phyloP scores from a whole-genome alignment of 2,888 invertebrate species.

The Leucophenga montana region DNA sequence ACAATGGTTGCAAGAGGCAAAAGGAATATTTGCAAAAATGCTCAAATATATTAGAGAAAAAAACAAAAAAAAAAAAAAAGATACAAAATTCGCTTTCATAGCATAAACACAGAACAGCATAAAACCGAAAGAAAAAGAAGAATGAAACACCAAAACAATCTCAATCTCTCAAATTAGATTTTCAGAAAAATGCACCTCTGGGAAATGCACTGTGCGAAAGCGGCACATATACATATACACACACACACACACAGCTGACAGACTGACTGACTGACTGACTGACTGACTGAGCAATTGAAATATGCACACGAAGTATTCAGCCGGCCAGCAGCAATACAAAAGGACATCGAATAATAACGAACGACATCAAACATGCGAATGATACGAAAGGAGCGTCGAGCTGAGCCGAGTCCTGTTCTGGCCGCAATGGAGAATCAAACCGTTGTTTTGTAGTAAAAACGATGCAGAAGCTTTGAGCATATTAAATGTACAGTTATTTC shows the following conservation, averaged over 20 bases:
- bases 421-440: background rate
- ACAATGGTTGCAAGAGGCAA: no score
- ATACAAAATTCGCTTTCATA: constrained; percentile 3
- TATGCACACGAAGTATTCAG: constrained; percentile 33
- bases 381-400: background rate
- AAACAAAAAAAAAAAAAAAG: constrained; percentile 3
- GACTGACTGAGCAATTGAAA: constrained; percentile 13
- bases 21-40: background rate
- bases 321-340: background rate
- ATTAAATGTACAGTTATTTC: background rate
- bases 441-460: background rate
- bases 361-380: constrained; percentile 18
- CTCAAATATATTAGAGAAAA: constrained; percentile 19
- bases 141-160: constrained; percentile 64
- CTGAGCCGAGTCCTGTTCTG: background rate
- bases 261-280: background rate
- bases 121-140: constrained; percentile 23
- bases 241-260: constrained; percentile 40
- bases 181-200: constrained; percentile 71
- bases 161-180: constrained; percentile 71
- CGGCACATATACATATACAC: constrained; percentile 41
- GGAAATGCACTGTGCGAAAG: constrained; percentile 69
- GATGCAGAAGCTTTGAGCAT: constrained; percentile 11
- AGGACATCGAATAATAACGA: constrained; percentile 12
- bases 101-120: constrained; percentile 8